Base-by-base conservation (phyloP, 2,113 vertebrate genomes). In the Chauna torquata region DNA sequence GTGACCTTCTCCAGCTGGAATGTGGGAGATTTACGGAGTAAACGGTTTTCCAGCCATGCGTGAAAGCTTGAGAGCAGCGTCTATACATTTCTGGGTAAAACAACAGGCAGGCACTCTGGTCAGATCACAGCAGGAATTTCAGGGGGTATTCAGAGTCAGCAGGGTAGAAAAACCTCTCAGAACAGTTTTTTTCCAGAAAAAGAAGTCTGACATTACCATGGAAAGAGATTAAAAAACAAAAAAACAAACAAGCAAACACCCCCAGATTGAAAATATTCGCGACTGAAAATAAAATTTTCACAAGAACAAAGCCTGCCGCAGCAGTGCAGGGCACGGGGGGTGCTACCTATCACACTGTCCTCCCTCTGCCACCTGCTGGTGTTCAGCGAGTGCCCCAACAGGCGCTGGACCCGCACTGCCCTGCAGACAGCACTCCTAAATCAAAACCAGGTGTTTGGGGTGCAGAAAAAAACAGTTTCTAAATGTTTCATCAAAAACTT, bases 51-150 rank as follows among this genome's bases (percentile, higher is more conserved):
- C 92, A 96, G 81, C 20, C 80, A 34, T 45, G 62, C 6, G 0
- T 78, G 92, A 76, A 84, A 83, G 68, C 11, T 38, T 65, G 86
- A 44, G 44, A 81, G 61, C 71, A 86, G 69, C 65, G 70, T 44
- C 64, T 34, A 24, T 49, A n/a, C 59, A 34, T 40, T 66, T 47
- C 76, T 59, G 50, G 82, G 55, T 34, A 20, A 42, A 57, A 61
- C 59, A 76, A n/a, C 13, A 54, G 47, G 20, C 45, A 45, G 57
- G 12, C 36, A 12, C 1, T 0, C 1, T 27, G 58, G 32, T 36
- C 70, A 57, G 70, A 76, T n/a, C 84, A 25, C 19, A 76, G 85
- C 42, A 38, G 65, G 52, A 18, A 0, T 14, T 49, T 19, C 34
- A 23, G 30, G 57, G 57, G 16, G 22, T 2, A 78, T 49, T 59